Base-by-base conservation (phyloP, 2,888 invertebrate genomes). In the Nomada flava region DNA sequence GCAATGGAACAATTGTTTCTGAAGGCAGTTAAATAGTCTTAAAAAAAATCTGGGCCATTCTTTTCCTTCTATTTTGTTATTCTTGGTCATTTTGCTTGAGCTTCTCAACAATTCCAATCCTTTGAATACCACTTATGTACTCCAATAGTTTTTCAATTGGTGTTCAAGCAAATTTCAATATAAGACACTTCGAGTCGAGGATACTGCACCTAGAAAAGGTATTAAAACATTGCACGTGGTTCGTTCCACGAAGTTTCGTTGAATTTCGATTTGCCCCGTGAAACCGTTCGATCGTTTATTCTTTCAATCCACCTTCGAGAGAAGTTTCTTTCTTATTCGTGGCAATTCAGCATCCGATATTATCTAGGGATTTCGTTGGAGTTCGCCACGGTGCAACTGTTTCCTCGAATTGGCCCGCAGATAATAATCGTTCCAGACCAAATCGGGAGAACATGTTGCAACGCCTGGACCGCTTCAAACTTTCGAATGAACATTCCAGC, bases 291-390 rank as follows among this genome's bases (percentile, higher is more conserved):
- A 47, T 42, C 71, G 65, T 71, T 70, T 60, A 65, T 47, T 65
- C 79, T 79, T 79, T 79, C 79, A 53, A 67, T 67, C 71, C 79
- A 71, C 79, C 79, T 65, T 4, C 59, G 50, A 29, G 42, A 3
- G n/a, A 65, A 79, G 47, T 71, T 79, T 79, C 53, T 67, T 79
- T 62, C 71, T 79, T 79, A 78, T 70, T 59, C 36, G 11, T 13
- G 42, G 47, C 55, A 78, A 79, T 79, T 79, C 71, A 71, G 62
- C 79, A 62, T 71, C 65, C 53, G 55, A 79, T 79, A 79, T 62
- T 70, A 78, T 60, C 65, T 2, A 10, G 18, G 55, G 42, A 65
- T 71, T 67, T 65, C 26, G 53, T 13, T 13, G 20, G 20, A 47
- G 53, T 60, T 65, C 18, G 9, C 20, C 13, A 5, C 36, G 53